Evolutionary conservation across 2,113 vertebrate genomes (phyloP).

Genomic region (Malurus elegans): DNA sequence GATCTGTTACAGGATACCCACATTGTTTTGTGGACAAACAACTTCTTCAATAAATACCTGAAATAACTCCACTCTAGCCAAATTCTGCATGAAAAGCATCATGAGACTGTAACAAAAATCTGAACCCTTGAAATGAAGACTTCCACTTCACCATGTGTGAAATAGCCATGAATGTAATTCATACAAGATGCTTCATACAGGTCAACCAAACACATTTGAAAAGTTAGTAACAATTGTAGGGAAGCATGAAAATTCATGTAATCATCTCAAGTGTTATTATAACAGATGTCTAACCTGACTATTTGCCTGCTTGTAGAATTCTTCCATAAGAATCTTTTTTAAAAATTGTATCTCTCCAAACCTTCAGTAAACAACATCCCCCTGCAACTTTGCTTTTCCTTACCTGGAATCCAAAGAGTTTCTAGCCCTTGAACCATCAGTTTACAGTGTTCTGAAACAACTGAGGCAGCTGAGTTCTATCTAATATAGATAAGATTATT

Average conservation of each 20-base stretch:
- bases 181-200: neutral
- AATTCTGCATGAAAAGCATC: neutral
- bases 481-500: neutral
- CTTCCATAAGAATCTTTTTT: neutral
- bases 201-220: neutral
- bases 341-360: neutral
- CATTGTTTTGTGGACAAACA: neutral
- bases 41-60: neutral
- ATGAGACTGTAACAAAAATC: neutral
- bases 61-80: neutral
- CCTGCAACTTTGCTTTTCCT: neutral
- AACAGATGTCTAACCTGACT: neutral
- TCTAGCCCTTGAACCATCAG: neutral
- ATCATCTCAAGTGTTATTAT: neutral
- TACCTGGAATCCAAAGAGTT: neutral
- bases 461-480: neutral
- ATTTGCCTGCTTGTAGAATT: neutral
- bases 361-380: neutral
- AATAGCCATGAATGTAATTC: neutral
- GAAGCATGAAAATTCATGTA: neutral
- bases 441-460: neutral
- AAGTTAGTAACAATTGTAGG: neutral
- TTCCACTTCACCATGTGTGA: neutral
- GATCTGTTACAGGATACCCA: neutral
- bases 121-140: neutral